phyloP scores from a whole-genome alignment of 2,888 invertebrate species.

The Creontiades dilutus region DNA sequence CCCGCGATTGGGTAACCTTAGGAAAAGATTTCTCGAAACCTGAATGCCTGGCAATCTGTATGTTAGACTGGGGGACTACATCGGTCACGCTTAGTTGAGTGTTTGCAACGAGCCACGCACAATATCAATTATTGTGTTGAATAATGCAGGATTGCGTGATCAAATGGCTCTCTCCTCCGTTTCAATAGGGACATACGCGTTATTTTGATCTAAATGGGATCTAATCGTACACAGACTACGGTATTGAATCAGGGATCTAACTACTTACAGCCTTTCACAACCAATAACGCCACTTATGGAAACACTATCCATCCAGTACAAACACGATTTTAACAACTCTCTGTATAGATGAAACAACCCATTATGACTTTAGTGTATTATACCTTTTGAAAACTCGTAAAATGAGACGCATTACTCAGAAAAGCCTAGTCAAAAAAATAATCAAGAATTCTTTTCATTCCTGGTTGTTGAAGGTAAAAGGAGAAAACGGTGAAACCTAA shows the following conservation, averaged over 20 bases:
- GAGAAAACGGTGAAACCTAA: neutral
- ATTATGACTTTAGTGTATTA: neutral
- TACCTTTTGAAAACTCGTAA: neutral
- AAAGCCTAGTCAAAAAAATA: slow-evolving; percentile 15
- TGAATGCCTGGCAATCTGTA: slow-evolving; percentile 12
- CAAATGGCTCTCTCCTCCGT: slow-evolving; percentile 19
- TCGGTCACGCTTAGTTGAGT: slow-evolving; percentile 16
- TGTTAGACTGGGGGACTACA: neutral
- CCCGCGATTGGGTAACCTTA: neutral
- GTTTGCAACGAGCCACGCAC: slow-evolving; percentile 32
- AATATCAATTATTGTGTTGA: slow-evolving; percentile 34
- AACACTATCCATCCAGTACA: neutral
- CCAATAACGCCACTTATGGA: neutral
- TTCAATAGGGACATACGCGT: slow-evolving; percentile 29
- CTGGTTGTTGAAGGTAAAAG: neutral
- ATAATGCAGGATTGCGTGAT: slow-evolving; percentile 26
- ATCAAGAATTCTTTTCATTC: slow-evolving; percentile 16
- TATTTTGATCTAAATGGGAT: slow-evolving; percentile 39
- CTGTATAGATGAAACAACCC: neutral
- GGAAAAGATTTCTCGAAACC: neutral
- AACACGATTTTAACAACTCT: neutral
- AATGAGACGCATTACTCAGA: neutral
- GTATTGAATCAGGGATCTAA: slow-evolving; percentile 20
- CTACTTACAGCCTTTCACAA: slow-evolving; percentile 21
- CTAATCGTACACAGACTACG: slow-evolving; percentile 9